phyloP scores from a whole-genome alignment of 2,797 vertebrate genomes.

The Uromys caudimaculatus region DNA sequence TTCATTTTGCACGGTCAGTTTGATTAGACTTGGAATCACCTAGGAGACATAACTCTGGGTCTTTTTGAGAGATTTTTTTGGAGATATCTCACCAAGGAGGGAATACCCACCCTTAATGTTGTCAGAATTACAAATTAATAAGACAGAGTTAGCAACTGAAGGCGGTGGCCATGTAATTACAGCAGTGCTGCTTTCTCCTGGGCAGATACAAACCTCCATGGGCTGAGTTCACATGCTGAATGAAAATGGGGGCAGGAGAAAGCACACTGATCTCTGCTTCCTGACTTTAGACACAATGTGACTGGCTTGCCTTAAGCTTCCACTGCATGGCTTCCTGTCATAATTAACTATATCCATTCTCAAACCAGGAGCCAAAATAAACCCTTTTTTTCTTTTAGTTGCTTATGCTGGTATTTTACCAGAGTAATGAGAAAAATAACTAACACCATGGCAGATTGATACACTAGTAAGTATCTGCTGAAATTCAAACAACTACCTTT shows the following conservation, averaged over 20 bases:
- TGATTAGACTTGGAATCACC: background rate
- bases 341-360: background rate
- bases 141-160: background rate
- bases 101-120: background rate
- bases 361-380: background rate
- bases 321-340: background rate
- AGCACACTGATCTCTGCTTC: background rate
- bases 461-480: background rate
- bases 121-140: background rate
- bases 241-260: background rate
- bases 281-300: background rate
- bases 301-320: background rate
- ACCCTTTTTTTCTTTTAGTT: background rate
- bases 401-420: background rate
- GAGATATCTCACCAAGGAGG: background rate
- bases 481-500: background rate
- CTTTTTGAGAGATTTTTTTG: background rate
- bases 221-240: background rate
- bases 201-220: background rate
- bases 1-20: background rate
- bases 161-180: background rate
- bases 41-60: background rate
- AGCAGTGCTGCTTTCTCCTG: background rate
- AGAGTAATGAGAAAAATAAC: background rate
- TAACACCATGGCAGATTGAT: background rate